Evolutionary conservation across 2,797 vertebrate species (phyloP).

Genomic region (Pristis pectinata): DNA sequence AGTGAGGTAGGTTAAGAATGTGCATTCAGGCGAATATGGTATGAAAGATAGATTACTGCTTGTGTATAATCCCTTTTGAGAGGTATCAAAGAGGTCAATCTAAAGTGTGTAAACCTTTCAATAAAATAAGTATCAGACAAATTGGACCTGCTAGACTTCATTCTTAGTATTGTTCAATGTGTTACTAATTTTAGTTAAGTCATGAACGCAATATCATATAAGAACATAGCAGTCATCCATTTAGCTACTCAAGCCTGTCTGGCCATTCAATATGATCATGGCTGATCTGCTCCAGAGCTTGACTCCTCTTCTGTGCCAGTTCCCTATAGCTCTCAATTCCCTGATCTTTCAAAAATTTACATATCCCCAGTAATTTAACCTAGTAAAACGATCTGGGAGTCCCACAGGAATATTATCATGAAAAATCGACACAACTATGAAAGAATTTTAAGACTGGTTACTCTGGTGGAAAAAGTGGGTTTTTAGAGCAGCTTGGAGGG

Average conservation of each 20-base stretch:
- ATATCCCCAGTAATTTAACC: not conserved
- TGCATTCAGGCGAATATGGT: not conserved
- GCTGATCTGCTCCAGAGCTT: too few relatives aligned
- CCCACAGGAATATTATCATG: not conserved
- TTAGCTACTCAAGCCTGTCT: too few relatives aligned
- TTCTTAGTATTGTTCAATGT: not conserved
- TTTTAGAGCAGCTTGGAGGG: not conserved
- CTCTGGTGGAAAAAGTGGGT: too few relatives aligned
- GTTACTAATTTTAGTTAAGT: constrained; percentile 2
- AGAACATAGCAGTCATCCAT: too few relatives aligned
- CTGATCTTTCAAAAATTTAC: too few relatives aligned
- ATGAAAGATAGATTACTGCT: not conserved
- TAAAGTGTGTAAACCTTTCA: not conserved
- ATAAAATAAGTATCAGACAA: not conserved
- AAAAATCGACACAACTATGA: not conserved
- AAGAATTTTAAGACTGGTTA: not conserved
- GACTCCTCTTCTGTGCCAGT: too few relatives aligned
- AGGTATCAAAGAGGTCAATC: not conserved
- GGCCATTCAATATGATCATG: too few relatives aligned
- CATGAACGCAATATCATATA: not conserved
- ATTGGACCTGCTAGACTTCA: not conserved
- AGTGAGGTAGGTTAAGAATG: constrained; percentile 9
- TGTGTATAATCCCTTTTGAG: not conserved
- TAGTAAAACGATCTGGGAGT: not conserved
- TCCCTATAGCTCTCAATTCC: too few relatives aligned